A percentile compares a stretch with the other conserved stretches of the same genome.
phyloP scores from a whole-genome alignment of 64 coral and sea anemone species.

The Actinia tenebrosa region DNA sequence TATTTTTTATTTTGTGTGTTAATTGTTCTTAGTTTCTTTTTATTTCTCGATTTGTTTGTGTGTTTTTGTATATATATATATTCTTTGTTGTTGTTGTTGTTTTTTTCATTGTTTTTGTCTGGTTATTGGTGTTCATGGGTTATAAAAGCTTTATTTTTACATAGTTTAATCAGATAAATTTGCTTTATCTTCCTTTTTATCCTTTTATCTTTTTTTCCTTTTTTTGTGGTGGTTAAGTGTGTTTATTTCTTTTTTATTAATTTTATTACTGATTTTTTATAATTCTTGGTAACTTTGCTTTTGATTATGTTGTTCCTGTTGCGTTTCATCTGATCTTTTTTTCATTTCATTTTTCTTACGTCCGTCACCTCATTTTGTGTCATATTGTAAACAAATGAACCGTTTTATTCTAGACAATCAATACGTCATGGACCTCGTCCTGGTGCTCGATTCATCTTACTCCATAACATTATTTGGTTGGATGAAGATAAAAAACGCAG shows the following conservation, averaged over 20 bases:
- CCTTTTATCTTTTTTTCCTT: not conserved
- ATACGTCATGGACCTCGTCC: constrained; percentile 20
- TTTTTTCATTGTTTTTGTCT: too few species aligned
- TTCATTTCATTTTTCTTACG: too few species aligned
- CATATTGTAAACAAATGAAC: not conserved
- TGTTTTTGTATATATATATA: too few species aligned
- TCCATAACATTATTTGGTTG: constrained; percentile 25
- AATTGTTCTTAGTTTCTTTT: too few species aligned
- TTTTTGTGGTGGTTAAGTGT: not conserved
- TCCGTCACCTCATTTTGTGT: not conserved
- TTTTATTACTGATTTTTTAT: not conserved
- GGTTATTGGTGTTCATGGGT: too few species aligned
- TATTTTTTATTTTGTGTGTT: too few species aligned
- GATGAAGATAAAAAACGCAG: constrained; percentile 22
- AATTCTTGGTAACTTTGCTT: too few species aligned
- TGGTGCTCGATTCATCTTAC: constrained; percentile 41
- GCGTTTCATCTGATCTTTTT: too few species aligned
- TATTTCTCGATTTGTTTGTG: too few species aligned
- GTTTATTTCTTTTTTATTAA: not conserved
- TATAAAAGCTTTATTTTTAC: too few species aligned
- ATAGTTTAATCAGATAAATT: not conserved
- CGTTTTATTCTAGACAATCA: not conserved
- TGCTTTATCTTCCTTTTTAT: not conserved
- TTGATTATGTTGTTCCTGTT: too few species aligned
- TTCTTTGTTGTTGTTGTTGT: too few species aligned